Conservation (phyloP, 2,113 vertebrate species). For the Megalops atlanticus region DNA sequence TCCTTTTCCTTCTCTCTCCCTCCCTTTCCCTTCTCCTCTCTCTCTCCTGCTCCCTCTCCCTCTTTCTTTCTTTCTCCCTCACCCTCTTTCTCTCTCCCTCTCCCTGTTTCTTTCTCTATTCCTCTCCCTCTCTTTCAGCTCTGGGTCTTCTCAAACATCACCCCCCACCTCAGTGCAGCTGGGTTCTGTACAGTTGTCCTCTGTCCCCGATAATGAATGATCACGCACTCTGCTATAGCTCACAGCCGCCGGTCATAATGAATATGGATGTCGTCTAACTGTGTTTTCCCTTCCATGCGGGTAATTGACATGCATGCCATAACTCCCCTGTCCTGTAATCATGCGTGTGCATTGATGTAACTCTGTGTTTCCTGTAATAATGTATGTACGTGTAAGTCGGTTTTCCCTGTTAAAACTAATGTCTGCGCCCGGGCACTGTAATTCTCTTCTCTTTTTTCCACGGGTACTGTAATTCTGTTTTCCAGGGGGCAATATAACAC, state of each 20-base stretch:
- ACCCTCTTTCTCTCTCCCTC: not conserved
- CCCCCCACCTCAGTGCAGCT: conserved; percentile 73
- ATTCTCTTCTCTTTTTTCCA: conserved; percentile 51
- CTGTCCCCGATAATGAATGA: conserved; percentile 45
- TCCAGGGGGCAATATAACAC: conserved; percentile 45
- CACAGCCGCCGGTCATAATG: not conserved
- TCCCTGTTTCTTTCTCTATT: too few relatives aligned
- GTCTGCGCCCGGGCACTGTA: conserved; percentile 37
- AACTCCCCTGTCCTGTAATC: not conserved
- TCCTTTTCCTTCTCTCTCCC: not conserved
- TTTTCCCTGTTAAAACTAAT: conserved; percentile 5
- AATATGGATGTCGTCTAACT: conserved; percentile 32
- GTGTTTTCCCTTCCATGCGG: conserved; percentile 37
- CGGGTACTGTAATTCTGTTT: conserved; percentile 64
- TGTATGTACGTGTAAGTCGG: conserved; percentile 30
- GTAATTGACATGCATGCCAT: not conserved
- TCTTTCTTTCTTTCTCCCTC: not conserved
- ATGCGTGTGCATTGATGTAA: not conserved
- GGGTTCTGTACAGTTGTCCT: conserved; percentile 66
- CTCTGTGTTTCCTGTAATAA: conserved; percentile 50
- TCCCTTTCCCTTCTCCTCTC: not conserved
- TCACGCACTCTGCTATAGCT: not conserved
- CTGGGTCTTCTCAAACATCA: conserved; percentile 67
- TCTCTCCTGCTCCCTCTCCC: not conserved
- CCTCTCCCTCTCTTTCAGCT: conserved; percentile 46